phyloP scores from a whole-genome alignment of 2,888 invertebrate species.

The Allolobophora icterica region DNA sequence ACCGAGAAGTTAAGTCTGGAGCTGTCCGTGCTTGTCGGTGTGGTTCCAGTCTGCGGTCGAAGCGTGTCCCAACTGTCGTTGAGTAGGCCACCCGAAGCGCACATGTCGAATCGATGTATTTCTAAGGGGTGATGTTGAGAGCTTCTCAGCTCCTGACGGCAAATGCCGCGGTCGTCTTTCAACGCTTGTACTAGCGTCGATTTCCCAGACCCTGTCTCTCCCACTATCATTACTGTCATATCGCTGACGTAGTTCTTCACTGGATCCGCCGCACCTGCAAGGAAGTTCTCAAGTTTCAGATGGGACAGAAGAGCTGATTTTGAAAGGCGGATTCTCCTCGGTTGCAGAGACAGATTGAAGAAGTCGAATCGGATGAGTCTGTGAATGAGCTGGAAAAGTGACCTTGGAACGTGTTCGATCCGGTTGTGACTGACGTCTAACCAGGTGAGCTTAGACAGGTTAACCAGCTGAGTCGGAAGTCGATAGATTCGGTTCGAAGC shows the following conservation, averaged over 20 bases:
- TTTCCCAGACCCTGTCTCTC: constrained; percentile 31
- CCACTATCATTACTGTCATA: constrained; percentile 32
- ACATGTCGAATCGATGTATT: not conserved
- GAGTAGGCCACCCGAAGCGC: not conserved
- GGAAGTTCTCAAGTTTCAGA: constrained; percentile 33
- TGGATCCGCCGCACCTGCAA: not conserved
- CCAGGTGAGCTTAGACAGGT: constrained; percentile 21
- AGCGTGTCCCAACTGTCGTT: not conserved
- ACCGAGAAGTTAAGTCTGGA: not conserved
- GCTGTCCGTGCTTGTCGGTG: not conserved
- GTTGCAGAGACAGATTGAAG: constrained; percentile 23
- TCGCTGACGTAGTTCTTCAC: constrained; percentile 2
- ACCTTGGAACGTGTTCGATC: constrained; percentile 32
- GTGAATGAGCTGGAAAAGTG: not conserved
- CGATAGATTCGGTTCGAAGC: constrained; percentile 27
- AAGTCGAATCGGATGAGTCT: constrained; percentile 35
- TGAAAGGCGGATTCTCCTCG: not conserved
- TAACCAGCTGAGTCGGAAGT: constrained; percentile 22
- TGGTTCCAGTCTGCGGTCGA: not conserved
- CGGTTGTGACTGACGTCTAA: constrained; percentile 37
- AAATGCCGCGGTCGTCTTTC: constrained; percentile 38
- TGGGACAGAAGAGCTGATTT: not conserved
- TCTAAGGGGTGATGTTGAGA: not conserved
- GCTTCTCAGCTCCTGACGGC: constrained; percentile 27
- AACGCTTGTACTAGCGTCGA: constrained; percentile 31